These are phyloP conservation scores for Lepidothrix coronata DNA, from an alignment of 2,113 vertebrate species.

Conservation along the genomic window DNA sequence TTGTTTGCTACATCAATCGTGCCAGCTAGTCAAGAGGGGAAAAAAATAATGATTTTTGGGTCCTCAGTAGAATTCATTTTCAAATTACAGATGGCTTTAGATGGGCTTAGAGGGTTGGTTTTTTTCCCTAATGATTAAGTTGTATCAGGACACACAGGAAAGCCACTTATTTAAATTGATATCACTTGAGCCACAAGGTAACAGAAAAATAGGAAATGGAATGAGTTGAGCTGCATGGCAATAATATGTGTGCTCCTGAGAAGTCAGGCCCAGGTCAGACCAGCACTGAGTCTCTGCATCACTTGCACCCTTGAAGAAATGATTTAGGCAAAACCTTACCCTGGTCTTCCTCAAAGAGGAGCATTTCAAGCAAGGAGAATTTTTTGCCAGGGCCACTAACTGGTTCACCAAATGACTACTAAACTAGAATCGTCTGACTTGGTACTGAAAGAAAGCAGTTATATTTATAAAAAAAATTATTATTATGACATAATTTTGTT, in stretches of 20 bases:
- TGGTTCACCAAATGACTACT: background rate
- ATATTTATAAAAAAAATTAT: background rate
- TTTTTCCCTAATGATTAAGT: background rate
- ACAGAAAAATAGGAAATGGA: background rate
- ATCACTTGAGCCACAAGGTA: background rate
- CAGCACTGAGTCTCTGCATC: no score
- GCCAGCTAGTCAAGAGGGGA: background rate
- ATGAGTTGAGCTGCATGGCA: background rate
- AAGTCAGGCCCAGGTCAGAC: no score
- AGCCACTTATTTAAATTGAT: background rate
- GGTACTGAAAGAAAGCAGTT: background rate
- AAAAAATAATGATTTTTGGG: background rate
- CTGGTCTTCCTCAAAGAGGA: no score
- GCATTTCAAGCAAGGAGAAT: no score
- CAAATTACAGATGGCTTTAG: background rate
- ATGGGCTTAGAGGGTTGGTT: background rate
- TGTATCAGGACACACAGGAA: background rate
- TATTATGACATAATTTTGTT: background rate
- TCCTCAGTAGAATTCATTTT: background rate
- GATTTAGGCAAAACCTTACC: no score
- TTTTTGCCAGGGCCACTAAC: no score
- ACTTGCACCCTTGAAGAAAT: no score
- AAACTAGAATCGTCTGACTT: background rate
- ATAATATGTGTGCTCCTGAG: no score
- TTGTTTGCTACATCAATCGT: background rate